Base-by-base conservation (phyloP, 2,888 invertebrate genomes). In the Drosophila pullipes region DNA sequence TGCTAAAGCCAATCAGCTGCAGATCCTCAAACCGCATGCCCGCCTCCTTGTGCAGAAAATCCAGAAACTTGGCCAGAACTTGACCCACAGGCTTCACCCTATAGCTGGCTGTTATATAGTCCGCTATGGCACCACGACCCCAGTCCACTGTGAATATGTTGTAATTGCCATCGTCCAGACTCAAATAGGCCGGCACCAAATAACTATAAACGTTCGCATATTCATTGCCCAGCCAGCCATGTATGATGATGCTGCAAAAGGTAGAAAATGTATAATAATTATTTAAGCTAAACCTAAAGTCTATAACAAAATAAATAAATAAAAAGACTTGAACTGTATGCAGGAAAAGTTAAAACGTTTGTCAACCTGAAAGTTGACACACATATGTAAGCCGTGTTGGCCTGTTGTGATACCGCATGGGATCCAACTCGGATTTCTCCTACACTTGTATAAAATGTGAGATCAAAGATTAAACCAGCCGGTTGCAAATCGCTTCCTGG, bases 11-110 rank as follows among this genome's bases (percentile, higher is more conserved):
- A 67, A 94, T 88, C 33, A 93, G 50, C 62, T 93, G 92, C 44
- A 93, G 82, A 72, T 90, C 89, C 37, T 89, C 83, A 28, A 83
- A 91, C 7, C 81, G 67, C 69, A 91, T 87, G 44, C 91, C 92
- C 0, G 94, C 94, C 83, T 95, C 95, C 0, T 95, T 95, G 80
- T 96, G 96, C 11, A 96, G 92, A 3, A 95, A 94, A 79, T 96
- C 96, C 0, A 96, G 95, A 71, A 95, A 95, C n/a, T 94, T 93
- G 0, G 95, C 96, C 81, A 96, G 94, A 0, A 91, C 91, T 25
- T 93, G 91, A 76, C 95, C 95, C 30, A 96, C 89, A 68, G 95
- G 95, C 64, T 91, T 91, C 4, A 93, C 91, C 18, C 91, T 85
- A 63, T 91, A 91, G 52, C 92, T 92, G 53, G 93, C 93, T 13